A percentile compares a stretch with the other conserved stretches of the same genome.
Conservation (phyloP, 2,888 invertebrate genomes). For the Flexamia atlantica region DNA sequence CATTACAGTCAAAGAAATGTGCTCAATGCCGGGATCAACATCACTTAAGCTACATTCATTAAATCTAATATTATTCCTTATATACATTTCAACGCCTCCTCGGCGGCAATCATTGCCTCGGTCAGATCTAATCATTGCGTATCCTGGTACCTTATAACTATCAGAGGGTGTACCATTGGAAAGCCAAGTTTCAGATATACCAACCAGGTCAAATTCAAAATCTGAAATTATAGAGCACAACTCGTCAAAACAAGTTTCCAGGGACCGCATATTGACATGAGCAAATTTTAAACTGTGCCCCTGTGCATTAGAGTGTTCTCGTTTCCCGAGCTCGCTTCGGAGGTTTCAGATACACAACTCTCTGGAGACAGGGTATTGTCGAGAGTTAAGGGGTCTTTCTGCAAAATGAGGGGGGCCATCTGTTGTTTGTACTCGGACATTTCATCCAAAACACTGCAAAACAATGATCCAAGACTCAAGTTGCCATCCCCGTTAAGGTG, state of each 20-base stretch:
- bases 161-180: neutral
- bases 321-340: neutral
- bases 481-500: neutral
- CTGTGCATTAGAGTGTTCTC: neutral
- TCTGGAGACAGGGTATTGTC: too few relatives aligned
- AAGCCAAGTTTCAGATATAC: conserved; percentile 23
- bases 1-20: neutral
- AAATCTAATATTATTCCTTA: neutral
- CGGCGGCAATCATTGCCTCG: neutral
- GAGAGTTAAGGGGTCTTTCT: too few relatives aligned
- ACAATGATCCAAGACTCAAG: neutral
- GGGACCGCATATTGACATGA: conserved; percentile 10
- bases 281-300: neutral
- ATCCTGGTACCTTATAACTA: neutral
- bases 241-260: conserved; percentile 23
- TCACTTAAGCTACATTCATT: neutral
- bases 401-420: too few relatives aligned
- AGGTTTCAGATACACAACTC: too few relatives aligned
- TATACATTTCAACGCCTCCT: conserved; percentile 20
- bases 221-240: neutral
- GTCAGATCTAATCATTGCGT: neutral
- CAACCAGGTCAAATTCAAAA: conserved; percentile 11
- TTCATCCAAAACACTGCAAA: neutral
- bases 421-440: neutral
- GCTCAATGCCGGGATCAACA: conserved; percentile 5